These are phyloP conservation scores for Drosophila fungiperda DNA, from an alignment of 2,888 invertebrate genomes.

Conservation along the genomic window DNA sequence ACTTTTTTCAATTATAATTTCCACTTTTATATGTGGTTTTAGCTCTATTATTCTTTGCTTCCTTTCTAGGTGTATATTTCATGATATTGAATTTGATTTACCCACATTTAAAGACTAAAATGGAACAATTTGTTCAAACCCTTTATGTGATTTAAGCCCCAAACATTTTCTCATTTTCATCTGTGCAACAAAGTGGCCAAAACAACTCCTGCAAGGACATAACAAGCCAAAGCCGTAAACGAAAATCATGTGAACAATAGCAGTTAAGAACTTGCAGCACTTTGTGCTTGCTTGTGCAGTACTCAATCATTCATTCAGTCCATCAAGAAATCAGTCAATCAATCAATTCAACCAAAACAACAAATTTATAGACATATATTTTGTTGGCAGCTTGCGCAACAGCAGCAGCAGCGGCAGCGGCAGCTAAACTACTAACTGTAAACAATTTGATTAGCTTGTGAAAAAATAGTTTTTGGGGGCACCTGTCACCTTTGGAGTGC, in stretches of 20 bases:
- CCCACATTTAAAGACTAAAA: neutral
- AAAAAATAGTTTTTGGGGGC: slow-evolving; percentile 83
- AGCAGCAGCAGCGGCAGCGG: slow-evolving; percentile 69
- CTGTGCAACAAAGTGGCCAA: slow-evolving; percentile 19
- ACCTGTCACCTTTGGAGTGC: slow-evolving; percentile 86
- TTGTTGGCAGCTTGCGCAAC: slow-evolving; percentile 43
- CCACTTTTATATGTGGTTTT: neutral
- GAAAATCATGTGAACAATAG: slow-evolving; percentile 23
- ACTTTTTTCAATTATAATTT: neutral
- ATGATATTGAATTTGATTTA: neutral
- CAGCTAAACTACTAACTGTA: slow-evolving; percentile 78
- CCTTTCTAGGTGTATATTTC: neutral
- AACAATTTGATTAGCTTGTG: slow-evolving; percentile 83
- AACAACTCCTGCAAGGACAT: slow-evolving; percentile 34
- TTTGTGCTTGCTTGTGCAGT: slow-evolving; percentile 17
- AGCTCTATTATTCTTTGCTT: neutral
- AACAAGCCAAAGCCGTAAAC: slow-evolving; percentile 24
- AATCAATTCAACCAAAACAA: slow-evolving; percentile 43
- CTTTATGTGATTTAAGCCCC: neutral
- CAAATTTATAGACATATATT: slow-evolving; percentile 29
- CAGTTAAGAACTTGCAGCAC: slow-evolving; percentile 24
- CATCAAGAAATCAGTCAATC: slow-evolving; percentile 18
- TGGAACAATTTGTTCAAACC: neutral
- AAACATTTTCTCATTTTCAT: neutral
- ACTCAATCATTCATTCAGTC: slow-evolving; percentile 35